Evolutionary conservation across 2,888 invertebrate species (phyloP).

Genomic region (Zygogramma bicolorata): DNA sequence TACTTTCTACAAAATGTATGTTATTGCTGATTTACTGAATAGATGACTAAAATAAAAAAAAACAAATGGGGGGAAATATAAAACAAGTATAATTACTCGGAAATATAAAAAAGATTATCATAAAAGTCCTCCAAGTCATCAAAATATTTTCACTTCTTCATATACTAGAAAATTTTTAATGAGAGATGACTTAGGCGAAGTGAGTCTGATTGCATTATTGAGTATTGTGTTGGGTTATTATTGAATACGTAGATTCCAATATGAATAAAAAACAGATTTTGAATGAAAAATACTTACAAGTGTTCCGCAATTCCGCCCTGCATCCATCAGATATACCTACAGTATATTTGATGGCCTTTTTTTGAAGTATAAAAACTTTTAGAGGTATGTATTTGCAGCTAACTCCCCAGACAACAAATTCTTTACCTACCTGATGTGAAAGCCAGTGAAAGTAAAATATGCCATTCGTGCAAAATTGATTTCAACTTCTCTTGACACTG

Average conservation of each 20-base stretch:
- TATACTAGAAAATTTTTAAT: neutral
- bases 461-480: neutral
- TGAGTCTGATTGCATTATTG: neutral
- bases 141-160: neutral
- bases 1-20: too few relatives aligned
- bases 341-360: neutral
- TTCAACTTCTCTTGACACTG: neutral
- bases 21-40: too few relatives aligned
- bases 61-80: too few relatives aligned
- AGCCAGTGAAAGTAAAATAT: neutral
- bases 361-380: neutral
- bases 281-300: neutral
- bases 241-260: neutral
- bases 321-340: too few relatives aligned
- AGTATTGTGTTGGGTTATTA: neutral
- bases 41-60: too few relatives aligned
- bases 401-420: neutral
- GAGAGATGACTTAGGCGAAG: neutral
- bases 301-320: neutral
- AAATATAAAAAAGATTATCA: too few relatives aligned
- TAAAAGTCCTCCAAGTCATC: too few relatives aligned
- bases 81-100: too few relatives aligned
- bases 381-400: neutral
- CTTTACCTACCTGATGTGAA: neutral
- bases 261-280: neutral